These are phyloP conservation scores for Ochotona curzoniae DNA, from an alignment of 2,113 vertebrate genomes.

Conservation along the genomic window DNA sequence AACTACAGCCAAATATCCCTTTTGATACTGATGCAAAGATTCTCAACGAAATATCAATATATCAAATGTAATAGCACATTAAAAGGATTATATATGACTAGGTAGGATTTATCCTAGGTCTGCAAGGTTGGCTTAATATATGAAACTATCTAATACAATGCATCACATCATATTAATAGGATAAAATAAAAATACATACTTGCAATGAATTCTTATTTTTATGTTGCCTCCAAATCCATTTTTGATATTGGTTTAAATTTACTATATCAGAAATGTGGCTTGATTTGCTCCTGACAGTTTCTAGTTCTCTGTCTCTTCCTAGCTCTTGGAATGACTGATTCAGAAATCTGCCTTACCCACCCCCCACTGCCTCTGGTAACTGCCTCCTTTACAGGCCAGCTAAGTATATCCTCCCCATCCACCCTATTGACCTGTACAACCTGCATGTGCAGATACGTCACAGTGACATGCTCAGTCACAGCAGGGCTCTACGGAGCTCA, in stretches of 20 bases:
- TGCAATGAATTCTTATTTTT: not conserved
- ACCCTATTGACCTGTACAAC: too few relatives aligned
- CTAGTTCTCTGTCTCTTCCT: not conserved
- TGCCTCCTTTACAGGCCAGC: not conserved
- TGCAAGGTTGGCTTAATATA: not conserved
- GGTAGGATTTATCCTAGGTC: constrained; percentile 6
- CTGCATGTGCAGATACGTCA: too few relatives aligned
- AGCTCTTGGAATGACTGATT: not conserved
- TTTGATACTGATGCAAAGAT: not conserved
- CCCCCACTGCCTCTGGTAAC: too few relatives aligned
- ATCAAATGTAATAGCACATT: not conserved
- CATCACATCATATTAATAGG: not conserved
- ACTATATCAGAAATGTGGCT: not conserved
- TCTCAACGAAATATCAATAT: not conserved
- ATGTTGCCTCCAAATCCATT: not conserved
- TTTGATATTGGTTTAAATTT: not conserved
- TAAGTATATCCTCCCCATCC: not conserved
- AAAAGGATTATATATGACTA: not conserved
- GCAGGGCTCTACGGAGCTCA: too few relatives aligned
- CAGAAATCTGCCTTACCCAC: not conserved
- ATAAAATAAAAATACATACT: not conserved
- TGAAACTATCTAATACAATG: not conserved
- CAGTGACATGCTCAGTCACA: not conserved
- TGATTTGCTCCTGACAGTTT: not conserved
- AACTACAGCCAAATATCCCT: not conserved